phyloP scores from a whole-genome alignment of 2,888 invertebrate species.

The Aphidoletes aphidimyza region DNA sequence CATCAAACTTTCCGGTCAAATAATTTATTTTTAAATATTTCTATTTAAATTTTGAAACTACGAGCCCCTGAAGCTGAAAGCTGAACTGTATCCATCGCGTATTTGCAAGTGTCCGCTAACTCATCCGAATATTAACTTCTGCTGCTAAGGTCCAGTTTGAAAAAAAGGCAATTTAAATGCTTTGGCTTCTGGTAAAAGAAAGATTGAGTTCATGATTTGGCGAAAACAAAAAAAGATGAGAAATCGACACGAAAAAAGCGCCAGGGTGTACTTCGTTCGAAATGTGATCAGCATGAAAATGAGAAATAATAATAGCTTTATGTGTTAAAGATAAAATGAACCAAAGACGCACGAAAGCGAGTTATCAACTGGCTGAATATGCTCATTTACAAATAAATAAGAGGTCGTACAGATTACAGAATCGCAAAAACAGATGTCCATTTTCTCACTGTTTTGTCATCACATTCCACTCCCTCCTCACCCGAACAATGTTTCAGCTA shows the following conservation, averaged over 20 bases:
- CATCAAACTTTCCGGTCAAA: no score
- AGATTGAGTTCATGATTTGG: slow-evolving; percentile 20
- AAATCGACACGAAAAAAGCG: not conserved
- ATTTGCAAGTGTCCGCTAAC: no score
- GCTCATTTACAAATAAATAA: slow-evolving; percentile 33
- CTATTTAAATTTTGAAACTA: no score
- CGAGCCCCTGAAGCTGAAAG: no score
- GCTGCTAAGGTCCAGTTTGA: not conserved
- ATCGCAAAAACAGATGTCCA: slow-evolving; percentile 51
- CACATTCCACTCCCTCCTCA: not conserved
- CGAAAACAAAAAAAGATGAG: not conserved
- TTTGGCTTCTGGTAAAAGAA: not conserved
- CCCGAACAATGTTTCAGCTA: not conserved
- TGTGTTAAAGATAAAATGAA: not conserved
- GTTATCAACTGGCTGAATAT: not conserved
- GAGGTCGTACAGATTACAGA: slow-evolving; percentile 50
- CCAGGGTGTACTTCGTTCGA: not conserved
- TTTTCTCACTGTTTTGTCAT: slow-evolving; percentile 50
- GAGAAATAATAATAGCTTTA: not conserved
- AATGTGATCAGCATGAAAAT: slow-evolving; percentile 12
- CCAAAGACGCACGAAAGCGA: not conserved
- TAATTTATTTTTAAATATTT: no score
- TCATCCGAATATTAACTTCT: slow-evolving; percentile 9
- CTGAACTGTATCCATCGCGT: no score
- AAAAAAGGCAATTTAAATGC: not conserved